phyloP scores from a whole-genome alignment of 2,797 vertebrate species.

The Sternarchorhynchus goeldii region DNA sequence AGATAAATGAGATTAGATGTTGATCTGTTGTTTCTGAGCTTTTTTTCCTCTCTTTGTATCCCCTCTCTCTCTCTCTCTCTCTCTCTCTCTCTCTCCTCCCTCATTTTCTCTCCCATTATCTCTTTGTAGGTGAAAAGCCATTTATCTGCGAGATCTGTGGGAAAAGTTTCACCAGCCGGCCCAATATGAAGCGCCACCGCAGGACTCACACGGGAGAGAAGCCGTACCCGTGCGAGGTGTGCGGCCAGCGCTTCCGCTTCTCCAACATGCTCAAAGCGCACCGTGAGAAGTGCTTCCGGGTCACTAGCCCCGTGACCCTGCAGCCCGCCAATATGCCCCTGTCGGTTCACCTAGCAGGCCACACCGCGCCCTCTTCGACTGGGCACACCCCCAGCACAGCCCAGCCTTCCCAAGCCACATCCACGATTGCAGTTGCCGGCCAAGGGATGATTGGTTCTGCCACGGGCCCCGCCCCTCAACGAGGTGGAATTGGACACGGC shows the following conservation, averaged over 20 bases:
- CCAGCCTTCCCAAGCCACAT: conserved; percentile 57
- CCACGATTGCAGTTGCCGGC: conserved; percentile 73
- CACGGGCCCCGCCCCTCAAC: conserved; percentile 73
- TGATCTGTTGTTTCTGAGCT: too few relatives aligned
- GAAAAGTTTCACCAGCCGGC: conserved; percentile 98
- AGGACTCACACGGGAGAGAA: conserved; percentile 97
- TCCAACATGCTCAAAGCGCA: conserved; percentile 99
- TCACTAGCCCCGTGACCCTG: conserved; percentile 89
- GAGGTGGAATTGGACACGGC: conserved; percentile 77
- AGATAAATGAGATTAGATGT: too few relatives aligned
- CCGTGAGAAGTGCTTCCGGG: conserved; percentile 96
- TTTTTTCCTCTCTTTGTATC: too few relatives aligned
- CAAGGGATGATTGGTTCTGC: conserved; percentile 76
- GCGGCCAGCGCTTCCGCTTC: conserved; percentile 95
- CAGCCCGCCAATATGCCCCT: conserved; percentile 78
- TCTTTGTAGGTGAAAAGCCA: conserved; percentile 90
- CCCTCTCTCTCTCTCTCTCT: too few relatives aligned
- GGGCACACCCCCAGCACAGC: conserved; percentile 64
- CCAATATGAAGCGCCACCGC: conserved; percentile 97
- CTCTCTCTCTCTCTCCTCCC: not conserved
- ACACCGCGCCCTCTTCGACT: conserved; percentile 70
- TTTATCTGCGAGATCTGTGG: conserved; percentile 99
- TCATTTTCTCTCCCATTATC: not conserved
- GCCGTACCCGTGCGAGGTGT: conserved; percentile 95
- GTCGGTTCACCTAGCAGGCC: conserved; percentile 73